Percentiles rank a stretch among this genome's conserved stretches.
Evolutionary conservation across 2,888 invertebrate species (phyloP).

Genomic region (Epinotia ramella): DNA sequence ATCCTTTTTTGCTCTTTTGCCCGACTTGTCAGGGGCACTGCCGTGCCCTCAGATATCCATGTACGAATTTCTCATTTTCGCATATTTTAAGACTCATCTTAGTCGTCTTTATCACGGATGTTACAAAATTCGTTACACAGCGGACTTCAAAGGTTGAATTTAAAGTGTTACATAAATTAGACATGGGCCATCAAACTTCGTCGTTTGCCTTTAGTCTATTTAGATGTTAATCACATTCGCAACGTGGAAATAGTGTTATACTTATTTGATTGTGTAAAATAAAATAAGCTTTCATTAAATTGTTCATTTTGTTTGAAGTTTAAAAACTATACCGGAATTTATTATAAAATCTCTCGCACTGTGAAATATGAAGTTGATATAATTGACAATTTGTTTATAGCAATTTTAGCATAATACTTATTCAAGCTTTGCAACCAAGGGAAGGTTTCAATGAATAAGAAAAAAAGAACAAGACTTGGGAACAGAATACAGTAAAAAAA

Average conservation of each 20-base stretch:
- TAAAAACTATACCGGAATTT: too few relatives aligned
- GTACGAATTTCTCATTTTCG: background rate
- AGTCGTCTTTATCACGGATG: background rate
- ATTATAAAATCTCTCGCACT: background rate
- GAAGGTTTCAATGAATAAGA: too few relatives aligned
- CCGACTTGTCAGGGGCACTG: too few relatives aligned
- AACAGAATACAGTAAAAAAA: too few relatives aligned
- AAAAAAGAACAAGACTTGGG: too few relatives aligned
- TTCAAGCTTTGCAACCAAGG: too few relatives aligned
- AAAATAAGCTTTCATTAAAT: background rate
- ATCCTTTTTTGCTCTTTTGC: too few relatives aligned
- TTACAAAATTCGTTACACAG: slow-evolving; percentile 21
- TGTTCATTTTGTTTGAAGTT: background rate
- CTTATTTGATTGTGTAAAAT: background rate
- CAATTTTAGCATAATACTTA: too few relatives aligned
- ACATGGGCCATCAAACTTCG: background rate
- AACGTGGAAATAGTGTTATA: background rate
- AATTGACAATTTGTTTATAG: background rate
- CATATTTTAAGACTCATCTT: background rate
- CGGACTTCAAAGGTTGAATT: slow-evolving; percentile 18
- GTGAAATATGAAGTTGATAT: background rate
- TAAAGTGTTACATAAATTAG: slow-evolving; percentile 17
- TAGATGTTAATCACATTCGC: background rate
- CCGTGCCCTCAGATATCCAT: background rate
- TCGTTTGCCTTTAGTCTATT: background rate